Conservation (phyloP, 2,888 invertebrate species). For the Frankliniella fusca region DNA sequence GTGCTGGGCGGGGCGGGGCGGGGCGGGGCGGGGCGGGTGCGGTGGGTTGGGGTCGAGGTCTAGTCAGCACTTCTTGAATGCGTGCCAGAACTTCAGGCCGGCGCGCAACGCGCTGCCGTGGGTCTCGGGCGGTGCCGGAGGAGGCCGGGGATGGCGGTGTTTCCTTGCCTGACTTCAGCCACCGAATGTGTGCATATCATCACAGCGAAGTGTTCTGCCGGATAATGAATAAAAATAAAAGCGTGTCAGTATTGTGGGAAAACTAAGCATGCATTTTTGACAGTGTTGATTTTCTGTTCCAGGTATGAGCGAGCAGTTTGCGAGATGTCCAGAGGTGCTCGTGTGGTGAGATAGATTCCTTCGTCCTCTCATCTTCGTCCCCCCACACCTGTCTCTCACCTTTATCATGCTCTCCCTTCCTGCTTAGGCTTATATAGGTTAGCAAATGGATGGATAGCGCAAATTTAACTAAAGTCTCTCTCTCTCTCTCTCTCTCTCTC, state of each 20-base stretch:
- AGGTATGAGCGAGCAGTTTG: no score
- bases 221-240: no score
- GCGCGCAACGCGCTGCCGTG: no score
- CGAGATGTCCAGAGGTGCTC: not conserved
- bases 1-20: not conserved
- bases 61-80: constrained; percentile 4
- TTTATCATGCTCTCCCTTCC: no score
- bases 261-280: no score
- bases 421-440: no score
- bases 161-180: no score
- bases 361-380: not conserved
- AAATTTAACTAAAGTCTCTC: not conserved
- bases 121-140: not conserved
- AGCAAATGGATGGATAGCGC: not conserved
- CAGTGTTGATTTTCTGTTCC: no score
- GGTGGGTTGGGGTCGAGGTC: not conserved
- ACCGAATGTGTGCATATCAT: no score
- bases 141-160: not conserved
- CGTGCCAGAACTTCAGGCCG: constrained; percentile 1
- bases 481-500: not conserved
- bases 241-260: no score
- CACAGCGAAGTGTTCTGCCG: no score
- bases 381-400: not conserved
- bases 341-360: not conserved
- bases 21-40: not conserved